Conservation (phyloP, 2,797 vertebrate species). For the Tenualosa ilisha region DNA sequence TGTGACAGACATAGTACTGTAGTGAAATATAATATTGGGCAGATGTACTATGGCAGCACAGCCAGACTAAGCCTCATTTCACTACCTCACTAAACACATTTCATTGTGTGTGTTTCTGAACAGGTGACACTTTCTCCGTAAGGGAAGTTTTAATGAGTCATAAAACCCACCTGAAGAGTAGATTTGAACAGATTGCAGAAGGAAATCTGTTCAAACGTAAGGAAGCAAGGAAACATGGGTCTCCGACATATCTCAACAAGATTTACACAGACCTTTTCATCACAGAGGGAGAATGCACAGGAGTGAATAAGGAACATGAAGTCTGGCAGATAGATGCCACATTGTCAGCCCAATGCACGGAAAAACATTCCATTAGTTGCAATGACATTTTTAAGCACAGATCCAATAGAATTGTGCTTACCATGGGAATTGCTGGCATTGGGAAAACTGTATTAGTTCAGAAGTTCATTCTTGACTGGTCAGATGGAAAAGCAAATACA, state of each 20-base stretch:
- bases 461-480: neutral
- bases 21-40: no score
- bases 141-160: neutral
- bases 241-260: neutral
- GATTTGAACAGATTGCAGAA: neutral
- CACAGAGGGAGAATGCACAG: neutral
- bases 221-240: neutral
- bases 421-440: neutral
- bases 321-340: neutral
- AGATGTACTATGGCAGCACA: no score
- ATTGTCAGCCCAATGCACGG: neutral
- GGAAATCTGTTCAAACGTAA: no score
- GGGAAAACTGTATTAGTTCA: no score
- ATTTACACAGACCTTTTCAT: neutral
- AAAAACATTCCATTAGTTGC: neutral
- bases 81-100: no score
- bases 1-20: no score
- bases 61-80: no score
- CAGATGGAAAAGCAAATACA: neutral
- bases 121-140: neutral
- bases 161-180: neutral
- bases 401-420: neutral
- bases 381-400: neutral
- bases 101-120: neutral
- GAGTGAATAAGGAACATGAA: no score